phyloP scores from a whole-genome alignment of 2,113 vertebrate species.

The Diglossa brunneiventris region DNA sequence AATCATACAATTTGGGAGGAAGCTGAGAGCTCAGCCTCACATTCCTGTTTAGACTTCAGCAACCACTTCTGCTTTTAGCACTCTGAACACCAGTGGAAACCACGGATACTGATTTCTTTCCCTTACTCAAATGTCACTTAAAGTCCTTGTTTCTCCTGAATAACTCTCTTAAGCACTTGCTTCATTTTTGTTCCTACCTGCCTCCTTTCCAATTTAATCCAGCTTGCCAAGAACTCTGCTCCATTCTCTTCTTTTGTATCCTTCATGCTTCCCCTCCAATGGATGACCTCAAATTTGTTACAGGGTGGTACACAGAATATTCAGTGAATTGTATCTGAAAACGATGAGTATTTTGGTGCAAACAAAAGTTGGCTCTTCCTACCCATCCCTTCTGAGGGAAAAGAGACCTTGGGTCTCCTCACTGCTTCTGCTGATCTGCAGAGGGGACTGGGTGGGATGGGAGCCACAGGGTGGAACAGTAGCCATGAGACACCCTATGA shows the following conservation, averaged over 20 bases:
- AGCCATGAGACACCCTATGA: not conserved
- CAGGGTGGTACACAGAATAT: not conserved
- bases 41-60: conserved; percentile 31
- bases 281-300: not conserved
- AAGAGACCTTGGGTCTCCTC: not conserved
- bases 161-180: not conserved
- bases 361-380: not conserved
- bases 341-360: not conserved
- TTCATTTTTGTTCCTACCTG: not conserved
- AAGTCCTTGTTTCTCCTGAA: not conserved
- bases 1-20: not conserved
- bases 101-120: not conserved
- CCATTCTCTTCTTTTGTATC: not conserved
- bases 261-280: not conserved
- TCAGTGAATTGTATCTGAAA: not conserved
- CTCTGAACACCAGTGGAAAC: not conserved
- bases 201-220: not conserved
- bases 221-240: not conserved
- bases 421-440: not conserved
- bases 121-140: not conserved
- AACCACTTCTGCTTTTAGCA: conserved; percentile 53
- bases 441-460: not conserved
- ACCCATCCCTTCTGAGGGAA: not conserved
- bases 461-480: not conserved
- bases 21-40: not conserved